These are phyloP conservation scores for Hymenochirus boettgeri DNA, from an alignment of 2,113 vertebrate genomes.

Conservation along the genomic window DNA sequence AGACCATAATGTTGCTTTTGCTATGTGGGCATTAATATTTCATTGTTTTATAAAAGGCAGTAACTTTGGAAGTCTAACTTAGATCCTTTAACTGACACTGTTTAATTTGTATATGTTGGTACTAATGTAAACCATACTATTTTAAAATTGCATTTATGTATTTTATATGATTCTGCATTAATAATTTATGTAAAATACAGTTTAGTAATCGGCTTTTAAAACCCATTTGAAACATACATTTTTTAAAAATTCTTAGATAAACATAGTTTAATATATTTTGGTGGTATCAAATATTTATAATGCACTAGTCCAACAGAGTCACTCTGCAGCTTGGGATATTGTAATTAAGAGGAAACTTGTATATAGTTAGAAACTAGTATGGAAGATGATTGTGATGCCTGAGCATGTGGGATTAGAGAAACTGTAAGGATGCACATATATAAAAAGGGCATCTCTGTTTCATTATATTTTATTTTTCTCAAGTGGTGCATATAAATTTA, in stretches of 20 bases:
- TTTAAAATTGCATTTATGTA: background rate
- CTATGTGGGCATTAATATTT: too few relatives aligned
- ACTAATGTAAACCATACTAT: background rate
- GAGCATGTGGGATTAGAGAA: background rate
- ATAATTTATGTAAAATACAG: constrained; percentile 3
- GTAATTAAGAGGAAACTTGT: background rate
- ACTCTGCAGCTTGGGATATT: background rate
- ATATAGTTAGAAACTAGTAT: background rate
- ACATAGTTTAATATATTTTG: background rate
- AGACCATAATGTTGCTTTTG: too few relatives aligned
- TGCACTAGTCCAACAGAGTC: background rate
- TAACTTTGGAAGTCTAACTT: too few relatives aligned
- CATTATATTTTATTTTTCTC: too few relatives aligned
- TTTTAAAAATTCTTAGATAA: background rate
- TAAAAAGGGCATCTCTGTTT: background rate
- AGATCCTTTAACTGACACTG: too few relatives aligned
- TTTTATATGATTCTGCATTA: background rate
- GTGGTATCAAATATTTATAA: background rate
- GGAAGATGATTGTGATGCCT: background rate
- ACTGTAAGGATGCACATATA: background rate
- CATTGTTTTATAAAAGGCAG: too few relatives aligned
- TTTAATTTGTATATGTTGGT: too few relatives aligned
- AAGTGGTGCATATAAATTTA: too few relatives aligned
- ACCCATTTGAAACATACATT: background rate
- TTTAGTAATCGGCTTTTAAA: background rate